Evolutionary conservation across 2,113 vertebrate genomes (phyloP).

Genomic region (Actenoides hombroni): DNA sequence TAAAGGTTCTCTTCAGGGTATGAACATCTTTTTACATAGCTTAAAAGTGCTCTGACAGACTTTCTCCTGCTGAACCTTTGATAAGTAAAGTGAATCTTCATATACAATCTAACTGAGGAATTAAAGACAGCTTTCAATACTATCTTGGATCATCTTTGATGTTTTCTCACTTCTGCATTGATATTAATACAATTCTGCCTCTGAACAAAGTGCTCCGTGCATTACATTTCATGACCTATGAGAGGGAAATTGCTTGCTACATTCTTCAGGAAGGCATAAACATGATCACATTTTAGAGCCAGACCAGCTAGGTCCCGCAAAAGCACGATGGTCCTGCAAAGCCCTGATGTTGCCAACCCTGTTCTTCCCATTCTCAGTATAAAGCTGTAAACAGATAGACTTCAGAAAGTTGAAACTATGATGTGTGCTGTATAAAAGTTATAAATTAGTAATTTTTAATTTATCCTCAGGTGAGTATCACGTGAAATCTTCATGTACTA

Average conservation of each 20-base stretch:
- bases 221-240: not conserved
- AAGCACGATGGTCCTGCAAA: not conserved
- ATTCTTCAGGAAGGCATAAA: not conserved
- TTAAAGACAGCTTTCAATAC: not conserved
- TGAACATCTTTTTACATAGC: not conserved
- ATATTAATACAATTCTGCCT: not conserved
- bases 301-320: not conserved
- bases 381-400: not conserved
- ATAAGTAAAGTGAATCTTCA: not conserved
- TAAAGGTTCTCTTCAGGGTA: not conserved
- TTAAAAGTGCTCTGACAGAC: not conserved
- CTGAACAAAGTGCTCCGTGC: not conserved
- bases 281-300: not conserved
- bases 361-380: not conserved
- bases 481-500: not conserved
- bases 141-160: not conserved
- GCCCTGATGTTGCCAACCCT: not conserved
- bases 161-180: not conserved
- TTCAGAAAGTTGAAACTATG: not conserved
- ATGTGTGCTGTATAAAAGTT: not conserved
- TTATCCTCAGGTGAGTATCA: not conserved
- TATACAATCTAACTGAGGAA: not conserved
- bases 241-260: not conserved
- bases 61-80: not conserved
- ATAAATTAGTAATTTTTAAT: not conserved